phyloP scores from a whole-genome alignment of 1,140 invertebrate species.

The Panagrolaimus sp. region DNA sequence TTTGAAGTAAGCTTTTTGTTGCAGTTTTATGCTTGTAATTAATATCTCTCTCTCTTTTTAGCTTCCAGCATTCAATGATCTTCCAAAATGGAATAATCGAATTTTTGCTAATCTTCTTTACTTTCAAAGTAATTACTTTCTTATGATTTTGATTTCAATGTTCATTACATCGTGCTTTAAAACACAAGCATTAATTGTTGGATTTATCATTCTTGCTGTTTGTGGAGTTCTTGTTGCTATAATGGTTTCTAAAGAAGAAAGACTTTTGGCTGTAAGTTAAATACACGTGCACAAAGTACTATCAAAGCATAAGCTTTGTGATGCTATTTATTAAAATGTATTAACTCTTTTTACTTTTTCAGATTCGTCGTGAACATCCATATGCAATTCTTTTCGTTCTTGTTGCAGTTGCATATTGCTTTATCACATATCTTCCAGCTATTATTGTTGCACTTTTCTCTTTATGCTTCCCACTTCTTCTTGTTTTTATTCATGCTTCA shows the following conservation, averaged over 20 bases:
- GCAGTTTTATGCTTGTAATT: background rate
- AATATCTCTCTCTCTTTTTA: background rate
- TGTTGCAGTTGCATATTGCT: slow-evolving; percentile 28
- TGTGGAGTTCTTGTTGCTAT: no score
- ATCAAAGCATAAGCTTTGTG: no score
- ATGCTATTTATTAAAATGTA: no score
- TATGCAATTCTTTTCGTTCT: slow-evolving; percentile 31
- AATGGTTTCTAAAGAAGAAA: no score
- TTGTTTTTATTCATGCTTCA: slow-evolving; percentile 74
- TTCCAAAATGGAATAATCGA: slow-evolving; percentile 75
- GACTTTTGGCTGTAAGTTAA: no score
- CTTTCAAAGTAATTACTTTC: slow-evolving; percentile 80
- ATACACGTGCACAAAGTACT: no score
- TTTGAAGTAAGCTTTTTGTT: slow-evolving; percentile 67
- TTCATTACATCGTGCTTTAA: slow-evolving; percentile 60
- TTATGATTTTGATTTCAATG: slow-evolving; percentile 69
- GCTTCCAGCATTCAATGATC: slow-evolving; percentile 69
- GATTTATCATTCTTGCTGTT: slow-evolving; percentile 7
- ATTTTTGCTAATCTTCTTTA: slow-evolving; percentile 76
- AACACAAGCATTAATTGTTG: slow-evolving; percentile 26
- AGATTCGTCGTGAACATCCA: slow-evolving; percentile 41
- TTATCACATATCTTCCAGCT: slow-evolving; percentile 26
- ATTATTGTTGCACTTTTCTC: slow-evolving; percentile 38
- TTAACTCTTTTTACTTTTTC: slow-evolving; percentile 25
- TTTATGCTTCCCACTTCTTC: slow-evolving; percentile 31